Base-by-base conservation (phyloP, 2,797 vertebrate genomes). In the Muscicapa striata region DNA sequence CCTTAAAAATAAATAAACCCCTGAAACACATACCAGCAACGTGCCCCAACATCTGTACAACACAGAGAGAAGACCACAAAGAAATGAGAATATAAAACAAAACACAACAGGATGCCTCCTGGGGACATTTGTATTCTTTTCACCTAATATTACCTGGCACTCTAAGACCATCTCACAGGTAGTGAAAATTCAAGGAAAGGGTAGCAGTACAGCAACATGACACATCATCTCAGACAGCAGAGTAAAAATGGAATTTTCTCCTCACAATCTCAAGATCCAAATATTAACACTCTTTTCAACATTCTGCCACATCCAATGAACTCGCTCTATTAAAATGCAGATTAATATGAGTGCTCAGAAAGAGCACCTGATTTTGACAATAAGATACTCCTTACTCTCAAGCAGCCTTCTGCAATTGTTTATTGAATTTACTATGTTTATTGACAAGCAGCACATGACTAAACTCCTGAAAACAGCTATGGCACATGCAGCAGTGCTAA, bases 221-320 rank as follows among this genome's bases (percentile, higher is more conserved):
- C 48, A 55, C 49, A 80, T 57, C 57, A 59, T 45, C 80, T 92
- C 89, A 69, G 34, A 45, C 36, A 82, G 13, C 16, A 54, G 5
- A 83, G 41, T 15, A 73, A 77, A 94, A 95, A 80, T 23, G 29
- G 49, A 74, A 80, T 83, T 94, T 75, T 77, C 45, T 87, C 27
- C 58, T 87, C 38, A 43, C 49, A 75, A 9, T 75, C 62, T 75
- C 43, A 68, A 83, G n/a, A 79, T 54, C 82, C 79, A 92, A 91
- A 86, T 62, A 59, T 30, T n/a, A 89, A 66, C 58, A 81, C 1
- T 75, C 64, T 89, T 83, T 75, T 40, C 84, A 85, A 48, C 69
- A 49, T 40, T 52, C 51, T 84, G 59, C 41, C 63, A 66, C 18
- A 69, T 55, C 58, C 82, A 85, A 34, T 38, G 58, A 92, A 78